Base-by-base conservation (phyloP, 1,140 invertebrate species). In the Caenorhabditis brenneri region DNA sequence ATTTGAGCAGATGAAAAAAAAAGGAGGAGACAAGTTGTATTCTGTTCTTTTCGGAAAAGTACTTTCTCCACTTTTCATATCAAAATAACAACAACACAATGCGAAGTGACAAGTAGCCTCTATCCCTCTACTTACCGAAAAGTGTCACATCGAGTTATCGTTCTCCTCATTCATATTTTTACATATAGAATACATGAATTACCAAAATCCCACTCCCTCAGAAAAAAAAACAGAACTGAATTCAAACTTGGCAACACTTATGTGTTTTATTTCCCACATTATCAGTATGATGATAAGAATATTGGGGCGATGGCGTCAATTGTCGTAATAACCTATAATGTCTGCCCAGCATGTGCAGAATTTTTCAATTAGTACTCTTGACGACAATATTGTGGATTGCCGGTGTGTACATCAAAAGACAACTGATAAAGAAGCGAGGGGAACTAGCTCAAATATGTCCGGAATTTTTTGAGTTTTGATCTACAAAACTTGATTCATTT, bases 261-360 rank as follows among this genome's bases (percentile, higher is more conserved):
- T 16, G 6, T 24, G 36, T 33, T 36, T 39, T 42, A 31, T 42
- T n/a, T 58, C 24, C 7, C 15, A 27, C 5, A 7, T 58, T 58
- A 58, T 74, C 65, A 42, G 65, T 9, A 74, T 74, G 65, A 74
- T 74, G 36, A 27, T 46, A 74, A 74, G 24, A 16, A 19, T 9
- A 36, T 27, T 15, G 19, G 7, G 31, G 19, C 36, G 36, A 74
- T 74, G 65, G 33, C 65, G 65, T 74, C 65, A 74, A 42, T 74
- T 74, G 65, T 42, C 65, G 65, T 74, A 74, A 74, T 74, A 74
- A 74, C 65, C 65, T 19, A 74, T 74, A 74, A 4, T 46, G 33
- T 24, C 65, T 74, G 65, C 10, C n/a, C n/a, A n/a, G n/a, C n/a
- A n/a, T n/a, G 24, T 74, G 65, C 36, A 24, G 65, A 39, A 74